Evolutionary conservation across 2,888 invertebrate genomes (phyloP), one percentile per base, ranked within the genome.

Genomic region (Sinodicranocentrus sp.): DNA sequence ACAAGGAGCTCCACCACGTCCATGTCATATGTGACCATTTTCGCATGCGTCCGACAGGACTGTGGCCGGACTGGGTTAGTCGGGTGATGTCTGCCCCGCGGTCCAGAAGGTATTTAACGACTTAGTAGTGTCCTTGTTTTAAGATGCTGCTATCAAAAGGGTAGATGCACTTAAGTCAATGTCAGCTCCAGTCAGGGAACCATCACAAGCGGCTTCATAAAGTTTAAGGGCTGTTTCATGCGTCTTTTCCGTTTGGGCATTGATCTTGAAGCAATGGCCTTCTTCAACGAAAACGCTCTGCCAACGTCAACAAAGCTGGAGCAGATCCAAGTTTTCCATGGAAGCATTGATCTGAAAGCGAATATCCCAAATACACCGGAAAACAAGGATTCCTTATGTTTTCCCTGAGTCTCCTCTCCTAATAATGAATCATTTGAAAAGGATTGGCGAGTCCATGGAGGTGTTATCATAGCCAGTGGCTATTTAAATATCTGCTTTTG

Each of bases 21-120:
- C 0, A 98, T 97, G 92, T 99, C 98, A 0, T 99, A 98, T 97
- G 92, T 99, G 98, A 0, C 99, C 99, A 92, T 98, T 99, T 92
- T 99, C 99, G 92, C 98, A 98, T 73, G 99, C 98, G 92, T 98
- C 98, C 79, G 98, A 98, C 84, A 99, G 92, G 73, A 99, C 98
- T 82, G 98, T 98, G 91, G 84, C 97, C 96, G 52, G 98, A 97
- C 91, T 96, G 97, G 43, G 98, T 98, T 91, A 95, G 95, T 21
- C 98, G 97, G 91, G 97, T 95, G 82, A 98, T 97, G 91, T 97
- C 95, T 75, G 98, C 97, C 89, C 94, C 94, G 88, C 94, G 94
- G 90, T 95, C 95, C 84, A 97, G 91, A 68, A 97, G 93, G 91
- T 95, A 90, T 89, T 89, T 89, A 75, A 97, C 98, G 82, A 98